These are phyloP conservation scores for Cichladusa arquata DNA, from an alignment of 2,113 vertebrate genomes.

Conservation along the genomic window DNA sequence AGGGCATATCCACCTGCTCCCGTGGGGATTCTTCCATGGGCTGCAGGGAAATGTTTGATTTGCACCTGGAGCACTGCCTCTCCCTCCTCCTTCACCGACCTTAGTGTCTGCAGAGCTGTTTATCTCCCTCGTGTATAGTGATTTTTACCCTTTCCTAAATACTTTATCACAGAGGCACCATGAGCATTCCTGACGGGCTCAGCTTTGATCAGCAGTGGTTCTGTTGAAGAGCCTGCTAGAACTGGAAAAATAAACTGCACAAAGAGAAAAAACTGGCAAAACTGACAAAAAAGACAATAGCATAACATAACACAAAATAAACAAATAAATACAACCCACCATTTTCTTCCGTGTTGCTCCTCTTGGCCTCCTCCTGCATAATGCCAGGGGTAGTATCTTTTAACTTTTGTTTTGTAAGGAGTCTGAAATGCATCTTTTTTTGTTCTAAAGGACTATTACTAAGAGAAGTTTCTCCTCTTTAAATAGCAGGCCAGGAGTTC, in stretches of 20 bases:
- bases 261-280: not conserved
- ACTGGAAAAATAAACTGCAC: not conserved
- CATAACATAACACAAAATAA: not conserved
- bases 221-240: not conserved
- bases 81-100: not conserved
- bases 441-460: not conserved
- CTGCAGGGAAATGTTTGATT: not conserved
- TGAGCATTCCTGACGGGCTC: fast-evolving
- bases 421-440: not conserved
- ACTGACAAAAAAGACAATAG: no score
- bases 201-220: not conserved
- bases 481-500: not conserved
- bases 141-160: not conserved
- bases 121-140: not conserved
- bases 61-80: not conserved
- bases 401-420: not conserved
- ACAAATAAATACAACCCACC: not conserved
- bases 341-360: not conserved
- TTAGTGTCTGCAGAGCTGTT: not conserved
- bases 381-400: not conserved
- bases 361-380: not conserved
- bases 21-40: not conserved
- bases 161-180: not conserved
- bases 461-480: not conserved
- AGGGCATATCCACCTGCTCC: not conserved